Evolutionary conservation across 2,113 vertebrate species (phyloP).

Genomic region (Macrotis lagotis): DNA sequence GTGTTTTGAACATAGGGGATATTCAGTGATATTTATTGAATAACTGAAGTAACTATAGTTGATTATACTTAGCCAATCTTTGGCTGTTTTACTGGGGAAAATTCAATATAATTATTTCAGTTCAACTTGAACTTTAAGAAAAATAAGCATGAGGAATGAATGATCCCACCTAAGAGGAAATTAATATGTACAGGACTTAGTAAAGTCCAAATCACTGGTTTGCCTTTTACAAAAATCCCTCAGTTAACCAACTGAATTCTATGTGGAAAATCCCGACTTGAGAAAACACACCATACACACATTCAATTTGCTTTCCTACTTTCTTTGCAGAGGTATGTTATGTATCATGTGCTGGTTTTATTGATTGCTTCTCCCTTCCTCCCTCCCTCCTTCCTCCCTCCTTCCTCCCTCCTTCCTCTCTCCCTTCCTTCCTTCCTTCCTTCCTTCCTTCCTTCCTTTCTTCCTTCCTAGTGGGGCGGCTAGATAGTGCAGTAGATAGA

Average conservation of each 20-base stretch:
- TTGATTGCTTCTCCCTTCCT: no score
- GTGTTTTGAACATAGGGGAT: not conserved
- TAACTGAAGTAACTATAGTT: not conserved
- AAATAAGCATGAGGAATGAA: not conserved
- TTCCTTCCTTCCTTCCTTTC: not conserved
- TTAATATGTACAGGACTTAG: not conserved
- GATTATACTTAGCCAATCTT: no score
- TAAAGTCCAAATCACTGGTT: no score
- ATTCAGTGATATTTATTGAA: not conserved
- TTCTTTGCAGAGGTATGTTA: not conserved
- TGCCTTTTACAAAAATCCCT: no score
- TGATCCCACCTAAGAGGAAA: not conserved
- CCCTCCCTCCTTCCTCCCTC: no score
- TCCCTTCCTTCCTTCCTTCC: no score
- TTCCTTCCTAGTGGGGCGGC: no score
- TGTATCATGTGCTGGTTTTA: not conserved
- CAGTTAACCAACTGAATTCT: no score
- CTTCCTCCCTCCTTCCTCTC: no score
- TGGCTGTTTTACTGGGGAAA: not conserved
- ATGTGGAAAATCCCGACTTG: no score
- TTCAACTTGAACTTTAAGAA: not conserved
- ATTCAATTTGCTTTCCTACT: not conserved
- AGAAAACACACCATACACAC: no score
- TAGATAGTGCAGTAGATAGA: no score
- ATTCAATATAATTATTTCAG: not conserved